Conservation (phyloP, 2,888 invertebrate genomes). For the Campoplex capitator region DNA sequence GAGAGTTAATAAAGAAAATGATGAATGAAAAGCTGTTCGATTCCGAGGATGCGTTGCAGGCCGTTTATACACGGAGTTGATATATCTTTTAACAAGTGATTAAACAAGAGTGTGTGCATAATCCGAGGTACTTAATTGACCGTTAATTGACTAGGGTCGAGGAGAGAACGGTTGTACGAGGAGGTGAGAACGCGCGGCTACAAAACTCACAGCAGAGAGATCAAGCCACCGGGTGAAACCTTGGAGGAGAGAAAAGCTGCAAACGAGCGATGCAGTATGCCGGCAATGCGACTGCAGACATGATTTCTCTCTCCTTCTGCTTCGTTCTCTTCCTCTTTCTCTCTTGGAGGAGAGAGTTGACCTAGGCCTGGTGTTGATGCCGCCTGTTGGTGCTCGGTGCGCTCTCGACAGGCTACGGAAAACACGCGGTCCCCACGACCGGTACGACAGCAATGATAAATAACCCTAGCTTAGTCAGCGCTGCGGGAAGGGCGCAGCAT, state of each 20-base stretch:
- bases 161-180: slow-evolving; percentile 10
- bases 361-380: slow-evolving; percentile 64
- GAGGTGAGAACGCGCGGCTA: slow-evolving; percentile 39
- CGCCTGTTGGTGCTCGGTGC: slow-evolving; percentile 44
- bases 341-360: slow-evolving; percentile 57
- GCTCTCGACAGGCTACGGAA: slow-evolving; percentile 53
- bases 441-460: slow-evolving; percentile 64
- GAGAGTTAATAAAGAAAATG: neutral
- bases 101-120: slow-evolving; percentile 51
- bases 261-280: slow-evolving; percentile 51
- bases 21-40: neutral
- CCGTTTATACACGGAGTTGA: slow-evolving; percentile 2
- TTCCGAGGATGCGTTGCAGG: neutral
- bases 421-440: slow-evolving; percentile 59
- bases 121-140: slow-evolving; percentile 55
- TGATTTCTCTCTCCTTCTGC: neutral
- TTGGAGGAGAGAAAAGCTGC: slow-evolving; percentile 58
- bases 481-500: slow-evolving; percentile 20
- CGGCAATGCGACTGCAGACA: slow-evolving; percentile 39
- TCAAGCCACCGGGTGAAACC: slow-evolving; percentile 41
- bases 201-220: slow-evolving; percentile 31
- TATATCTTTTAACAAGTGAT: slow-evolving; percentile 40
- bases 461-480: slow-evolving; percentile 55
- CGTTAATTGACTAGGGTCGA: slow-evolving; percentile 59
- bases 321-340: neutral